Percentiles rank a stretch among this genome's conserved stretches.
These are phyloP conservation scores for Stegastes partitus DNA, from an alignment of 2,113 vertebrate genomes.

Conservation along the genomic window DNA sequence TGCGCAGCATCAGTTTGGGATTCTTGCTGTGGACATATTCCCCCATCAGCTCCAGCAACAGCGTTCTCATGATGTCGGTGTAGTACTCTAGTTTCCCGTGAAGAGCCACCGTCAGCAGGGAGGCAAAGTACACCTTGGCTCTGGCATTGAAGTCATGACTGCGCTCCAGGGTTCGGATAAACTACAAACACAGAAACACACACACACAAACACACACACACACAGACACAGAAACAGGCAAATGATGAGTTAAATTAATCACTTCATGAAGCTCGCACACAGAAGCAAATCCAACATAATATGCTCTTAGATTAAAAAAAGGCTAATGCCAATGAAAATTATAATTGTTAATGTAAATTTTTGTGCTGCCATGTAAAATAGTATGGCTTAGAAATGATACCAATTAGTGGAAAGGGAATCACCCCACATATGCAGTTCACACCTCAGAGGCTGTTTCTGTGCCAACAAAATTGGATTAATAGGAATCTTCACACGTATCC, in stretches of 20 bases:
- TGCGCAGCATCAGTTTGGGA: conserved; percentile 97
- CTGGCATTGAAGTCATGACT: conserved; percentile 95
- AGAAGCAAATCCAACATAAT: conserved; percentile 41
- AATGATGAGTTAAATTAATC: conserved; percentile 41
- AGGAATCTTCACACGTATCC: conserved; percentile 63
- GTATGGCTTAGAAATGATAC: conserved; percentile 43
- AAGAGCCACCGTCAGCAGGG: conserved; percentile 95
- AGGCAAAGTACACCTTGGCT: conserved; percentile 96
- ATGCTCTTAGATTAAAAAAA: conserved; percentile 47
- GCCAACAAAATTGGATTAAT: conserved; percentile 64
- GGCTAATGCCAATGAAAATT: conserved; percentile 43
- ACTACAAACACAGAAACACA: conserved; percentile 82
- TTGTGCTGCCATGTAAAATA: conserved; percentile 40
- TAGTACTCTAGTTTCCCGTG: conserved; percentile 98
- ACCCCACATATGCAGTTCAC: conserved; percentile 62
- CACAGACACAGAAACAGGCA: conserved; percentile 27
- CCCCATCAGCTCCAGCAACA: conserved; percentile 96
- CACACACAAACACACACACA: conserved; percentile 23
- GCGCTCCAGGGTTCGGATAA: conserved; percentile 95
- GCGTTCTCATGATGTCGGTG: conserved; percentile 96
- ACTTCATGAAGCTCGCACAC: conserved; percentile 5
- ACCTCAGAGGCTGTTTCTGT: conserved; percentile 57
- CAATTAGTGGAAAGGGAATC: conserved; percentile 62
- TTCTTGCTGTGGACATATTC: conserved; percentile 96
- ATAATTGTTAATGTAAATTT: conserved; percentile 68